Conservation (phyloP, 1,140 invertebrate species). For the Temnothorax longispinosus region DNA sequence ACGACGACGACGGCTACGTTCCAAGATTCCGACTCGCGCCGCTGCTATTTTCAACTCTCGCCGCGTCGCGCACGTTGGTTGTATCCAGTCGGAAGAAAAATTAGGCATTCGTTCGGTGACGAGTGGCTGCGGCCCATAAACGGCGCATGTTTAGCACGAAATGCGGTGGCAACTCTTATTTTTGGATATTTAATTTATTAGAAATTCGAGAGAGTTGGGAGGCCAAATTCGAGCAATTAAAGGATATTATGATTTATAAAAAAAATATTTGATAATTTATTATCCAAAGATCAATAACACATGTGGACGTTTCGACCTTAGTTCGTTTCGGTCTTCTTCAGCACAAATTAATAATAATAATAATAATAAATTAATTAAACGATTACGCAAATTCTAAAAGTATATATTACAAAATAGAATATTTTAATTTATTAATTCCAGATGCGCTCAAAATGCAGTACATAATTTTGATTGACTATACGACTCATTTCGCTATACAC, state of each 20-base stretch:
- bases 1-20: conserved; percentile 46
- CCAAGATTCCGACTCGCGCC: conserved; percentile 57
- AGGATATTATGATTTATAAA: too few relatives aligned
- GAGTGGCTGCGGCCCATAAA: conserved; percentile 28
- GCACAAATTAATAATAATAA: too few relatives aligned
- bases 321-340: too few relatives aligned
- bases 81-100: conserved; percentile 49
- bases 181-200: neutral
- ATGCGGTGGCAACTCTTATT: neutral
- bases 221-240: too few relatives aligned
- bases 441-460: neutral
- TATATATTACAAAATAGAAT: too few relatives aligned
- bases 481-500: neutral
- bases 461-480: neutral
- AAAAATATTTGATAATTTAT: too few relatives aligned
- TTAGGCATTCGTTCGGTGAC: conserved; percentile 20
- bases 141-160: neutral
- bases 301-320: too few relatives aligned
- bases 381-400: too few relatives aligned
- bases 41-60: conserved; percentile 56
- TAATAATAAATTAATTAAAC: too few relatives aligned
- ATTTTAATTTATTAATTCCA: too few relatives aligned
- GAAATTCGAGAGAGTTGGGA: too few relatives aligned
- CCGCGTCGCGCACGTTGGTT: neutral
- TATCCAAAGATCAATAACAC: too few relatives aligned